These are phyloP conservation scores for Gymnoscopelus microlampas DNA, from an alignment of 2,797 vertebrate genomes.

Conservation along the genomic window DNA sequence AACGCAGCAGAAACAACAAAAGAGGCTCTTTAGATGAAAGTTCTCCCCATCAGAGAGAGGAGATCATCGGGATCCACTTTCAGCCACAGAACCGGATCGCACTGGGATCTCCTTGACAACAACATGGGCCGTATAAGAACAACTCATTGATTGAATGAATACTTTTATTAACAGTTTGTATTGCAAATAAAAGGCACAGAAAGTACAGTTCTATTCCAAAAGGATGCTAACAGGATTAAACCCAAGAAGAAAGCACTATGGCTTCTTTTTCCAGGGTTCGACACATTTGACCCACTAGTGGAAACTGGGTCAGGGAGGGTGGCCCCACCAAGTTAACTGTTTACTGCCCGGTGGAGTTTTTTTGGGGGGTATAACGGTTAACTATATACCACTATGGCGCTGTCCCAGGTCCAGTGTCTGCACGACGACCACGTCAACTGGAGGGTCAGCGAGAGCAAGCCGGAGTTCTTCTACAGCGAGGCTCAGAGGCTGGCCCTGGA, in stretches of 20 bases:
- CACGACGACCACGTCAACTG: conserved; percentile 95
- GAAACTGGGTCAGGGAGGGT: conserved; percentile 41
- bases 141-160: neutral
- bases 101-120: neutral
- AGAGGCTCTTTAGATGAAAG: too few relatives aligned
- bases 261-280: conserved; percentile 15
- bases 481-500: conserved; percentile 93
- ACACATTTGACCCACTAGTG: conserved; percentile 18
- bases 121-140: conserved; percentile 41
- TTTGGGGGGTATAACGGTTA: too few relatives aligned
- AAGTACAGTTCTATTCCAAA: too few relatives aligned
- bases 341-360: neutral
- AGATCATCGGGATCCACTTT: conserved; percentile 5
- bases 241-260: too few relatives aligned
- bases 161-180: too few relatives aligned
- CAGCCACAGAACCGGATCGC: conserved; percentile 4
- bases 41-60: neutral
- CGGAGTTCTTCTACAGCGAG: conserved; percentile 98
- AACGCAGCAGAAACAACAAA: conserved; percentile 2
- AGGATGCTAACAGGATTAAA: too few relatives aligned
- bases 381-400: conserved; percentile 80
- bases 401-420: conserved; percentile 95
- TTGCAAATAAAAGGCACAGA: too few relatives aligned
- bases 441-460: conserved; percentile 92
- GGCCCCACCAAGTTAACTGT: neutral